phyloP scores from a whole-genome alignment of 2,797 vertebrate genomes.

The Dipus sagitta region DNA sequence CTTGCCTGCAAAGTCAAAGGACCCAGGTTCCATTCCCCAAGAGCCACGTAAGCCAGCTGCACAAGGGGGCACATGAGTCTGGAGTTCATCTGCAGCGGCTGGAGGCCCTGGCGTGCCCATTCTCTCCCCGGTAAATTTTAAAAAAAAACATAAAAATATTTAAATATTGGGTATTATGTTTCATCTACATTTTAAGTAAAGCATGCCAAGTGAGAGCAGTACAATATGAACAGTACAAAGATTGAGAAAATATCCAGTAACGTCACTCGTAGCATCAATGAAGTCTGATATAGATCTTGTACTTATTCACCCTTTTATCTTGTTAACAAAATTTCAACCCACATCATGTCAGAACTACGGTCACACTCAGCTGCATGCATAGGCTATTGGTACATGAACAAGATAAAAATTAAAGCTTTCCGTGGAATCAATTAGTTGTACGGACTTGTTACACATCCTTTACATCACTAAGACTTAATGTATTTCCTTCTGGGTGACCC shows the following conservation, averaged over 20 bases:
- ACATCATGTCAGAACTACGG: neutral
- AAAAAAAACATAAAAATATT: too few relatives aligned
- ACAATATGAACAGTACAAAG: neutral
- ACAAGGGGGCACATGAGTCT: too few relatives aligned
- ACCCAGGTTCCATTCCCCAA: too few relatives aligned
- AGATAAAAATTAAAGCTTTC: neutral
- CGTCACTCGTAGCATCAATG: neutral
- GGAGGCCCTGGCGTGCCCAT: too few relatives aligned
- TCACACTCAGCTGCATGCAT: neutral
- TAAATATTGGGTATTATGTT: neutral
- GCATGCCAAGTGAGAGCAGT: neutral
- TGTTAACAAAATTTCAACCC: neutral
- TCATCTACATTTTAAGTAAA: neutral
- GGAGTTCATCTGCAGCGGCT: too few relatives aligned
- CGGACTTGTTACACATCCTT: neutral
- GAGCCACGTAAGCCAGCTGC: too few relatives aligned
- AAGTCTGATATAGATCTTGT: neutral
- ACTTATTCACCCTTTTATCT: neutral
- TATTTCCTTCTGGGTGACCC: too few relatives aligned
- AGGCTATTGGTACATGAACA: neutral
- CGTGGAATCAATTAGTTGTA: neutral
- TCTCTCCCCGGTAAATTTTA: too few relatives aligned
- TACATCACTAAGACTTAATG: neutral
- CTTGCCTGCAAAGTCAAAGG: too few relatives aligned
- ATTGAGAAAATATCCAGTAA: neutral